Percentiles rank a stretch among this genome's conserved stretches.
phyloP scores from a whole-genome alignment of 2,888 invertebrate genomes.

The Achlya flavicornis region DNA sequence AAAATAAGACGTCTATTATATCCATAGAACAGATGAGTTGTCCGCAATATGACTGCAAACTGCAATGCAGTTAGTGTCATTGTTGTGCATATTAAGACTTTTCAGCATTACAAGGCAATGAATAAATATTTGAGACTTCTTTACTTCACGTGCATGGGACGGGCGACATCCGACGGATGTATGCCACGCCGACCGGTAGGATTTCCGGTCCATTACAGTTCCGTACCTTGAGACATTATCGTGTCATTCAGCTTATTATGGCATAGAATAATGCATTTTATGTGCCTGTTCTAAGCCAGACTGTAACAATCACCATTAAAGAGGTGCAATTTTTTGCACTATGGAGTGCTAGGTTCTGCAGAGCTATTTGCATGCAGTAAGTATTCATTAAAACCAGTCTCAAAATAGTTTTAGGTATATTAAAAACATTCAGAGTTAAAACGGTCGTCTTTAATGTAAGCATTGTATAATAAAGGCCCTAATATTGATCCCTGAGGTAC shows the following conservation, averaged over 20 bases:
- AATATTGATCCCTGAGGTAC: too few species aligned
- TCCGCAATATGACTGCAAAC: neutral
- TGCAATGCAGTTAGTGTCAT: neutral
- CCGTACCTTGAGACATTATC: constrained; percentile 4
- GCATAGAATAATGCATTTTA: neutral
- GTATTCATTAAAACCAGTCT: too few species aligned
- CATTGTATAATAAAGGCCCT: too few species aligned
- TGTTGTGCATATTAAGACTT: neutral
- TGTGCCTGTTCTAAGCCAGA: neutral
- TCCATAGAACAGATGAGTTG: neutral
- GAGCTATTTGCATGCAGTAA: too few species aligned
- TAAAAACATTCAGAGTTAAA: too few species aligned
- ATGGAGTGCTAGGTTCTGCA: too few species aligned
- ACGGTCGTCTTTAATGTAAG: too few species aligned
- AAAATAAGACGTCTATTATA: too few species aligned
- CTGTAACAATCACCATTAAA: neutral
- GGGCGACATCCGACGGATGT: neutral
- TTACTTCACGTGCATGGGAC: neutral
- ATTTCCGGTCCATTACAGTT: neutral
- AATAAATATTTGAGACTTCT: neutral
- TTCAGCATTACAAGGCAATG: neutral
- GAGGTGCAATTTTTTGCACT: too few species aligned
- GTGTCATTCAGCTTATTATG: neutral
- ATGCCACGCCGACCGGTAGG: neutral
- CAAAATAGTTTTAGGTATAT: too few species aligned